These are phyloP conservation scores for Tauraco erythrolophus DNA, from an alignment of 2,113 vertebrate genomes.

Conservation along the genomic window DNA sequence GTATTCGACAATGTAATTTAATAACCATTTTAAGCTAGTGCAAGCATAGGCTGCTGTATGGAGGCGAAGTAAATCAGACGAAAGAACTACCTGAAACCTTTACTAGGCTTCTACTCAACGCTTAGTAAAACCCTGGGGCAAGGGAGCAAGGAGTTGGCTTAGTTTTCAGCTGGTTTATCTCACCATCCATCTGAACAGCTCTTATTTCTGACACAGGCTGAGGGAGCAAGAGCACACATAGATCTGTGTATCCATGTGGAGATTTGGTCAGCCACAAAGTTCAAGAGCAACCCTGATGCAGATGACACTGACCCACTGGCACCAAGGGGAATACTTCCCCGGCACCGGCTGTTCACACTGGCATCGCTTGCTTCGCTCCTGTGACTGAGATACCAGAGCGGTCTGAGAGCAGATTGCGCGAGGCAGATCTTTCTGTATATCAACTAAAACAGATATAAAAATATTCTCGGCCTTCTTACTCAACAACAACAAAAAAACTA, in stretches of 20 bases:
- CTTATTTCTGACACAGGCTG: neutral
- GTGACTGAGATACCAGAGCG: neutral
- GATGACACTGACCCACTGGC: neutral
- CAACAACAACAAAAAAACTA: fast-evolving
- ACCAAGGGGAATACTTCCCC: neutral
- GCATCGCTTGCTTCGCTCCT: neutral
- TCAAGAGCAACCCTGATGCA: neutral
- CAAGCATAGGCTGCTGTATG: neutral
- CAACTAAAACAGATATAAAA: neutral
- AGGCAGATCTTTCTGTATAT: neutral
- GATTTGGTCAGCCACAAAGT: neutral
- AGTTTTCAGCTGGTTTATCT: neutral
- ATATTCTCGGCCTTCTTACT: neutral
- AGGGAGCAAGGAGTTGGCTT: neutral
- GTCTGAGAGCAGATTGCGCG: neutral
- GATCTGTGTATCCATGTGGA: neutral
- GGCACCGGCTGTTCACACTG: neutral
- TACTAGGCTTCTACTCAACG: neutral
- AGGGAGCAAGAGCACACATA: neutral
- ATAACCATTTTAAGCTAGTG: neutral
- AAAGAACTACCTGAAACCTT: neutral
- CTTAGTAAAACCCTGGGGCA: neutral
- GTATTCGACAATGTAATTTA: neutral
- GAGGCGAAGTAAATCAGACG: neutral
- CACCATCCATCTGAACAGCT: neutral